Evolutionary conservation across 2,113 vertebrate species (phyloP).

Genomic region (Megaceryle torquata): DNA sequence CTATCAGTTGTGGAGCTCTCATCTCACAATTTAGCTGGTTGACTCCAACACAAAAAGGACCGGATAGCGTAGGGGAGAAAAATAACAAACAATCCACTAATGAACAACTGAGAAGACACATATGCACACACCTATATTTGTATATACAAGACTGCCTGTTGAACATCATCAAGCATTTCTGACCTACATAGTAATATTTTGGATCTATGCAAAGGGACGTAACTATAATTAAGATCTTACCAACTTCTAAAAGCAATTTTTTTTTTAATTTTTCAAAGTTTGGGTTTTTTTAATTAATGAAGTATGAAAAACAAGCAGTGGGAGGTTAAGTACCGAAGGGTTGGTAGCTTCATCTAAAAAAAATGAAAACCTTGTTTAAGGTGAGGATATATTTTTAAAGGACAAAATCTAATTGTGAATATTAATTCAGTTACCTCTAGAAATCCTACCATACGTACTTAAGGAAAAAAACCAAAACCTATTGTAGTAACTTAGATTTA

Average conservation of each 20-base stretch:
- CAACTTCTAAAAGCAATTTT: neutral
- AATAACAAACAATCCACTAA: no score
- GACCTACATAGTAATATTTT: neutral
- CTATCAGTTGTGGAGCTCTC: neutral
- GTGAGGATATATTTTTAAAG: neutral
- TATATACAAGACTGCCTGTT: neutral
- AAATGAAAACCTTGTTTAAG: neutral
- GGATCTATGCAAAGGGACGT: neutral
- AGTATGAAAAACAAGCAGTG: neutral
- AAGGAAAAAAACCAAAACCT: neutral
- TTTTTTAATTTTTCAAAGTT: neutral
- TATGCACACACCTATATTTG: no score
- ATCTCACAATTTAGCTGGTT: neutral
- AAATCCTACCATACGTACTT: neutral
- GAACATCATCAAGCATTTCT: neutral
- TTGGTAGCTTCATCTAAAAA: neutral
- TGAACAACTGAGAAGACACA: neutral
- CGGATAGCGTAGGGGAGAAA: no score
- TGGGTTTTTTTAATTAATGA: neutral
- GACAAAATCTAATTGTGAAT: neutral
- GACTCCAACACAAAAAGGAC: neutral
- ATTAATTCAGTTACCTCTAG: neutral
- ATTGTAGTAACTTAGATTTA: neutral
- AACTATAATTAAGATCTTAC: neutral
- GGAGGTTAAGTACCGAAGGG: neutral